These are phyloP conservation scores for Pharmacophagus antenor DNA, from an alignment of 2,888 invertebrate genomes.

Conservation along the genomic window DNA sequence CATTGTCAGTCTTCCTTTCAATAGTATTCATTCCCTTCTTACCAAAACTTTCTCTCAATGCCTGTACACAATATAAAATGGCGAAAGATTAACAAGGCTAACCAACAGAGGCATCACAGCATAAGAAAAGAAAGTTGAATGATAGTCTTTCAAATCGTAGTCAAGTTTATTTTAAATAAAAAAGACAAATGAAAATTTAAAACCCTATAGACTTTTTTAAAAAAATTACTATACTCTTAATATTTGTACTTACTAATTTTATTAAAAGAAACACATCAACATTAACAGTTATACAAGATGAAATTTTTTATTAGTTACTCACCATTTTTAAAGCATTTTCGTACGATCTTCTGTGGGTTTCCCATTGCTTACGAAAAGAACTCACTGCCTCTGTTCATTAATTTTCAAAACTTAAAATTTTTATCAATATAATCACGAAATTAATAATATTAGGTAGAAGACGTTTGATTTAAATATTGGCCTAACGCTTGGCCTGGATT, in stretches of 20 bases:
- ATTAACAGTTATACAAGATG: neutral
- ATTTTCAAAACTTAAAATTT: neutral
- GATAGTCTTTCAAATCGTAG: no score
- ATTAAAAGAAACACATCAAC: neutral
- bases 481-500: no score
- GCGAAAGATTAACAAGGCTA: no score
- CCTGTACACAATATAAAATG: conserved; percentile 43
- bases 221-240: no score
- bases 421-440: neutral
- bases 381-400: conserved; percentile 39
- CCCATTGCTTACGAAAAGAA: conserved; percentile 44
- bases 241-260: neutral
- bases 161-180: no score
- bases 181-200: neutral
- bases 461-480: no score
- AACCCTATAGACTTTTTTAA: no score
- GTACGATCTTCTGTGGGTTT: conserved; percentile 38
- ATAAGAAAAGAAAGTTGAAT: no score
- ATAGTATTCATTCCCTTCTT: conserved; percentile 51
- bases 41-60: conserved; percentile 50
- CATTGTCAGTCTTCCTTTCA: conserved; percentile 38
- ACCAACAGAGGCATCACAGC: no score
- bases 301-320: conserved; percentile 32
- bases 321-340: conserved; percentile 48
- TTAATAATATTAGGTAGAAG: neutral